phyloP scores from a whole-genome alignment of 2,888 invertebrate species.

The Rhogogaster chlorosoma region DNA sequence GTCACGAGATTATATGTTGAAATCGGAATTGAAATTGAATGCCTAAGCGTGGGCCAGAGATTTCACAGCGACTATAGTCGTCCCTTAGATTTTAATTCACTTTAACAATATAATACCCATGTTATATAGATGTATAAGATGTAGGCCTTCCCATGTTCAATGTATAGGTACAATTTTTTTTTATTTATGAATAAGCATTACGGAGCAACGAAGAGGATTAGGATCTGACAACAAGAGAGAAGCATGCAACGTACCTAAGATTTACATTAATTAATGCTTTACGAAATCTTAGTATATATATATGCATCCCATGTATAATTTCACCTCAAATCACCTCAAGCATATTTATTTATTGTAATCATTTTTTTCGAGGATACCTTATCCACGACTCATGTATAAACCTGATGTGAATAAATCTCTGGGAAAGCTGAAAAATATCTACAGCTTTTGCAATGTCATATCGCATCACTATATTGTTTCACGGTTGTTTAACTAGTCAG shows the following conservation, averaged over 20 bases:
- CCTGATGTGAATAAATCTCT: no score
- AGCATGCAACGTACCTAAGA: slow-evolving; percentile 7
- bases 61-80: background rate
- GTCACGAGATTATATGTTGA: slow-evolving; percentile 20
- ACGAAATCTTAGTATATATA: background rate
- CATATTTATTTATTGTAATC: no score
- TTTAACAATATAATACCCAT: background rate
- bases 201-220: background rate
- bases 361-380: no score
- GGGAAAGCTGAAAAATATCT: no score
- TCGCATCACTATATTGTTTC: no score
- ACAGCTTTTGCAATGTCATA: no score
- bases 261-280: background rate
- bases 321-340: no score
- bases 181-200: slow-evolving; percentile 7
- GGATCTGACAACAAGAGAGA: background rate
- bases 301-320: no score
- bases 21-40: slow-evolving; percentile 31
- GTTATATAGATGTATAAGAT: background rate
- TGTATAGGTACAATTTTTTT: background rate
- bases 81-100: background rate
- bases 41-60: slow-evolving; percentile 2
- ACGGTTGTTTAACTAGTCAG: background rate
- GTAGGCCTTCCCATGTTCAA: background rate
- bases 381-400: no score